Evolutionary conservation across 2,888 invertebrate genomes (phyloP), one percentile per base, ranked within the genome.

Genomic region (Trisateles emortualis): DNA sequence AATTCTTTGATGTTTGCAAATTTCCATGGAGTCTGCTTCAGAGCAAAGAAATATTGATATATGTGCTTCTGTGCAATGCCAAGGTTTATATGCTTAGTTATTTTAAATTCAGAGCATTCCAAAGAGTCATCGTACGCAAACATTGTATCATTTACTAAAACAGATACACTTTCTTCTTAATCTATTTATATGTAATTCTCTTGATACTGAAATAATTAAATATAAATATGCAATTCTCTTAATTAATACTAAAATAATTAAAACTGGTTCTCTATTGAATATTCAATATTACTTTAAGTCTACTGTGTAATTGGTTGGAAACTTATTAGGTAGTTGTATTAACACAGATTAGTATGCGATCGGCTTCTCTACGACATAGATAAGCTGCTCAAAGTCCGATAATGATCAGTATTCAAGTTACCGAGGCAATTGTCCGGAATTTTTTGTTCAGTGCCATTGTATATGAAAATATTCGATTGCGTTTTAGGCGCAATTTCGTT

Each of bases 401-500:
- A 92, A 90, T 87, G 83, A 92, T 92, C 92, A 72, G 87, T 87
- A 88, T 90, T 91, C 88, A 84, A 75, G 86, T 88, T 87, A 83
- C 91, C 81, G 67, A 79, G 74, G 74, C 86, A 88, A 92, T 92
- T 88, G 90, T 91, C 79, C 82, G 81, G 70, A 74, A 59, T 74
- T 84, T 82, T 87, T 90, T 86, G 76, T 82, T 64, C 58, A 64
- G 72, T 63, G 72, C 70, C 68, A 81, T 83, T 84, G 84, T 83
- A 71, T 71, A 70, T 66, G 68, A 84, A 68, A 85, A 86, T 81
- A 90, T 92, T 83, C 89, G 83, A 90, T 90, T 90, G 88, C 89
- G 81, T 88, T 91, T 88, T 84, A 83, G 77, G 67, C 81, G 83
- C 87, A 86, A 88, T 90, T 86, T 79, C 72, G 78, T 81, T 82